Evolutionary conservation across 2,113 vertebrate genomes (phyloP), one percentile per base, ranked within the genome.

Genomic region (Ailurus styani): DNA sequence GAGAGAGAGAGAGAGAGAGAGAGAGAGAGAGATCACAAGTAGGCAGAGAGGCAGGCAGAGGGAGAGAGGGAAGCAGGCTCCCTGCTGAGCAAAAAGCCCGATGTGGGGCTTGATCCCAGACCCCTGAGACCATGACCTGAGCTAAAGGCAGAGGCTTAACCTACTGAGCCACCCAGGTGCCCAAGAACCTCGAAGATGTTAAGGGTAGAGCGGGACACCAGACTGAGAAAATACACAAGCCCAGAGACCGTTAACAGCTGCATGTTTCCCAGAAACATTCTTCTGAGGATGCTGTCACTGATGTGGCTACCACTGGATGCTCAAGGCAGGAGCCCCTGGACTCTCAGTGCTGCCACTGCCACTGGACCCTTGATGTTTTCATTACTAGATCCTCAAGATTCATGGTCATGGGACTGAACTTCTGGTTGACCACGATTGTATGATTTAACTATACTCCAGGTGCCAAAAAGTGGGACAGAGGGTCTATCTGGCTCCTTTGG

Each of bases 271-370:
- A 82, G 52, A 31, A 42, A 45, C 89, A 23, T 40, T 13, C 57
- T 82, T 52, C 7, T 2, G 6, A 86, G 55, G 64, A 10, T 0
- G 6, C 9, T 11, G 2, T 6, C 27, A 0, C 21, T 54, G 40
- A 42, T 14, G 15, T 7, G 31, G 45, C 17, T 45, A 6, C 21
- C n/a, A 34, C 2, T 0, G 3, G 34, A 47, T 0, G 0, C 52
- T 57, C 68, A 40, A 15, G 0, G 31, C 8, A 34, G 13, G 8
- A 6, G 9, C 75, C 55, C 0, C 42, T 20, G n/a, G 23, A 8
- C 8, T 18, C 42, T 54, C 64, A 20, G 0, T 1, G 13, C 75
- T 10, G 9, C 52, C 31, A 11, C 15, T 42, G 31, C 12, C 37
- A 6, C 54, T 14, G 5, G 68, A 57, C 7, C 0, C 42, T 21